Evolutionary conservation across 2,888 invertebrate species (phyloP).

Genomic region (Tetropium fuscum): DNA sequence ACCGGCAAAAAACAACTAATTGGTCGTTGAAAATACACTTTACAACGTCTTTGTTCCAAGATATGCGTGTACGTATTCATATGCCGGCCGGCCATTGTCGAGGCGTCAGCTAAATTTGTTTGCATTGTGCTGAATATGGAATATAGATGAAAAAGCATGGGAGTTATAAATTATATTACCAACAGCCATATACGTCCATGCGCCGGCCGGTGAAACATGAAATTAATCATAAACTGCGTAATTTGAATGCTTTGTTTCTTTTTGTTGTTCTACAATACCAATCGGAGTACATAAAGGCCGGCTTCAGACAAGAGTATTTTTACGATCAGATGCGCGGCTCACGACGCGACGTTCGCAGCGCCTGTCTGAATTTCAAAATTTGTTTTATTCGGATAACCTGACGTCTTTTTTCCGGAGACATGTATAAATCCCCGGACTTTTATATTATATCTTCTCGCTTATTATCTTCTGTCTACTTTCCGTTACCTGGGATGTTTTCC

Average conservation of each 20-base stretch:
- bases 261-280: background rate
- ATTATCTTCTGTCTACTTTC: no score
- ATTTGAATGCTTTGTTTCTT: constrained; percentile 17
- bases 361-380: no score
- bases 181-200: background rate
- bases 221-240: constrained; percentile 15
- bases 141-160: constrained; percentile 26
- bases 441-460: no score
- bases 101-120: constrained; percentile 40
- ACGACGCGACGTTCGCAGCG: no score
- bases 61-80: constrained; percentile 29
- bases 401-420: no score
- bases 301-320: background rate
- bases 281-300: background rate
- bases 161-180: constrained; percentile 14
- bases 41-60: constrained; percentile 37
- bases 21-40: constrained; percentile 32
- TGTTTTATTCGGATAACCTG: no score
- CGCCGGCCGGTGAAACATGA: background rate
- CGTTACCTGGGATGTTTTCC: no score
- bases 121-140: constrained; percentile 40
- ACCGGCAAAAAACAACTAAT: constrained; percentile 34
- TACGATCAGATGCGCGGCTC: no score
- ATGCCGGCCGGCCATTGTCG: constrained; percentile 29
- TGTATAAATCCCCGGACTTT: no score